Evolutionary conservation across 2,113 vertebrate species (phyloP), one percentile per base, ranked within the genome.

Genomic region (Mellivora capensis): DNA sequence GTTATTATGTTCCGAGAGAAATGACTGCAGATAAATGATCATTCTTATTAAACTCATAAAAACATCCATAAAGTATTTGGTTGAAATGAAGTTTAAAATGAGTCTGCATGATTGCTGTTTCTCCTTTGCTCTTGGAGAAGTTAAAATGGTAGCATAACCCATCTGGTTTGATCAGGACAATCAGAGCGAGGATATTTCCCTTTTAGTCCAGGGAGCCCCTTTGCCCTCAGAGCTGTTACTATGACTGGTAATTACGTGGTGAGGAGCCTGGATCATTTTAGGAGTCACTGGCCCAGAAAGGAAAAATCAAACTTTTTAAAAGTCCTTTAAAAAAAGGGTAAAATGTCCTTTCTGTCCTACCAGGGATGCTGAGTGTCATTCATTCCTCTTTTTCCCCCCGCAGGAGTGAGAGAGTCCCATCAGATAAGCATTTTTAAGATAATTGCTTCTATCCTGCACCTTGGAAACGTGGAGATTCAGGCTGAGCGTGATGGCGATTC

Each of bases 381-480:
- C 95, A 23, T 98, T 95, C 52, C 69, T 77, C 86, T 80, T 49
- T 90, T 86, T 76, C 39, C 61, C 59, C 67, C 69, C 29, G 0
- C 85, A 99, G 99, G 99, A 90, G 99, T 99, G 71, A 99, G 99
- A 94, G 99, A 99, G 0, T 98, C 97, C 92, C 99, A 99, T 94
- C 99, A 99, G 98, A 99, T 82, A 91, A 98, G 98, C 98, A 99
- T 99, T 95, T 99, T 99, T 95, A 99, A 98, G 97, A 98, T 99
- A 80, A 98, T 99, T 4, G 99, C 99, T 77, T 99, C 99, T 85
- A 99, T 99, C 97, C 98, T 99, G 72, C 99, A 99, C 89, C 99
- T 99, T 4, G 99, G 99, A 7, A 99, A 99, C 76, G 72, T 99
- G 49, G 98, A 98, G 77, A 99, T 99, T 92, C 95, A 98, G 25